Base-by-base conservation (phyloP, 2,888 invertebrate genomes). In the Erpobdella octoculata region DNA sequence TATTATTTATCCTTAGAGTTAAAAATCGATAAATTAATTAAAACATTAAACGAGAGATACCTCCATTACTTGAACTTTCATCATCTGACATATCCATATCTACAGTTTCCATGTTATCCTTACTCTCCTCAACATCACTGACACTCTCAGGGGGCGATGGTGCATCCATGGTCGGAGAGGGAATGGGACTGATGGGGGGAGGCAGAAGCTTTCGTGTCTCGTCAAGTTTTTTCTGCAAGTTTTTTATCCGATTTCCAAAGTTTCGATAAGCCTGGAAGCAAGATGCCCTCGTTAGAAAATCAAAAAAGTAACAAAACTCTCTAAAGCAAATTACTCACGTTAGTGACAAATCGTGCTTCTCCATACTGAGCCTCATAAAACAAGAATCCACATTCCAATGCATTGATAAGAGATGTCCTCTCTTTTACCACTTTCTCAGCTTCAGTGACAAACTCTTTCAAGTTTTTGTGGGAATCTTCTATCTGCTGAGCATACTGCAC, bases 311-410 rank as follows among this genome's bases (percentile, higher is more conserved):
- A 59, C 2, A n/a, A 59, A 59, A 64, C 18, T 2, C 31, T 31
- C 2, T 3, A 15, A 64, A 64, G 9, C 28, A 31, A n/a, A 33
- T n/a, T 18, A 71, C 73, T 61, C 84, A 94, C 95, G 87, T 91
- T 93, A 73, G 91, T 91, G 35, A 96, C 95, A 74, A 95, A 90
- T 86, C 93, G 93, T 18, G 95, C 95, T 86, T 97, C 96, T 6
- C 91, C 90, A 74, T 90, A 87, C 82, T 96, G 95, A 25, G 90
- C 90, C 53, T 91, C 90, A 81, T 94, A 91, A 83, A 92, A 93
- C 74, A 89, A 88, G 78, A 91, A 90, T 4, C 92, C 91, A 61
- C 90, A 74, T 58, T 76, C 76, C 65, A 95, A 83, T 41, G 90
- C 84, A 5, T 90, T 89, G 70, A 94, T 85, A 65, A 96, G 85